phyloP scores from a whole-genome alignment of 2,113 vertebrate genomes.

The Rhipidura dahli region DNA sequence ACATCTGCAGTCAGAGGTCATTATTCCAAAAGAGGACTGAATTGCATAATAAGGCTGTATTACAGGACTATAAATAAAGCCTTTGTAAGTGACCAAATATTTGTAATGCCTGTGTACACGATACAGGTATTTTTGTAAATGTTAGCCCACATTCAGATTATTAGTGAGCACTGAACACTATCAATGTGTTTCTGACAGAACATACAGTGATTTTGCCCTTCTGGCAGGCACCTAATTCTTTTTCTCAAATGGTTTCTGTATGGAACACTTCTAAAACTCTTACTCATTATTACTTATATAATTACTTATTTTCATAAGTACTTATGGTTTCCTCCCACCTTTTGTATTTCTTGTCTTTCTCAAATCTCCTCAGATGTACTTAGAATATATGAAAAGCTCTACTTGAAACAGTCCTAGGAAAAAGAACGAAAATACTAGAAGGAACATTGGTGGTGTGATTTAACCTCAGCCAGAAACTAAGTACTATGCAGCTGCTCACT shows the following conservation, averaged over 20 bases:
- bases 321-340: not conserved
- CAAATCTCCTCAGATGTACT: not conserved
- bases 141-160: not conserved
- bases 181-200: not conserved
- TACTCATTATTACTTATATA: not conserved
- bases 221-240: not conserved
- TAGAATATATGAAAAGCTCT: not conserved
- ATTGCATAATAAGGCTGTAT: not conserved
- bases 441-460: not conserved
- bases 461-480: not conserved
- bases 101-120: not conserved
- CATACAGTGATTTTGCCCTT: not conserved
- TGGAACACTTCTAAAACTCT: not conserved
- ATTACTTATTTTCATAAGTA: not conserved
- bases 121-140: not conserved
- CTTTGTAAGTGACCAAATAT: not conserved
- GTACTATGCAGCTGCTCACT: not conserved
- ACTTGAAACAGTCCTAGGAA: not conserved
- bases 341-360: not conserved
- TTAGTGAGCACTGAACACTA: not conserved
- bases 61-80: not conserved
- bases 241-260: not conserved
- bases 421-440: not conserved
- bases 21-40: not conserved
- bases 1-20: not conserved